Evolutionary conservation across 2,888 invertebrate species (phyloP).

Genomic region (Muschampia plurimacula): DNA sequence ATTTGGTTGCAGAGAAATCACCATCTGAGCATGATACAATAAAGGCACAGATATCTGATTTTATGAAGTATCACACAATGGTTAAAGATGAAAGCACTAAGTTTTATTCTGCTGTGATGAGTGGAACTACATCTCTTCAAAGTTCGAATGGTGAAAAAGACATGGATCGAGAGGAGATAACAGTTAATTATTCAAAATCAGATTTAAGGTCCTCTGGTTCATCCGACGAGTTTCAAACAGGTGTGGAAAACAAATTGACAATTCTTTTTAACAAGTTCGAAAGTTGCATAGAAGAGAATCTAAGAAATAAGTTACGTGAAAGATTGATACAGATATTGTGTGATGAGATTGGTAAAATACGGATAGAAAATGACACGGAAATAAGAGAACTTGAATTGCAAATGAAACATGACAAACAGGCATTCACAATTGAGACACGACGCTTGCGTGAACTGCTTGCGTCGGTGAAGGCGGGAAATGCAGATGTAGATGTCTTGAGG

Average conservation of each 20-base stretch:
- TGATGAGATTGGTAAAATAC: conserved; percentile 82
- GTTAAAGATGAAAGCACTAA: conserved; percentile 77
- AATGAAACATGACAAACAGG: conserved; percentile 85
- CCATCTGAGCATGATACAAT: conserved; percentile 71
- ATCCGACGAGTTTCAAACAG: conserved; percentile 72
- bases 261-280: conserved; percentile 68
- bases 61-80: conserved; percentile 75
- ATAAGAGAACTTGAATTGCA: conserved; percentile 72
- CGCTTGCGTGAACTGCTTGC: conserved; percentile 83
- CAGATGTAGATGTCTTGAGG: conserved; percentile 83
- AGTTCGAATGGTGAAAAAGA: conserved; percentile 79
- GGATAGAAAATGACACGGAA: conserved; percentile 71
- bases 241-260: conserved; percentile 69
- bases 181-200: conserved; percentile 74
- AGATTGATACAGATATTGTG: conserved; percentile 84
- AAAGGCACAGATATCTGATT: conserved; percentile 77
- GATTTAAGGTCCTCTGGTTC: conserved; percentile 69
- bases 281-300: conserved; percentile 71
- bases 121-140: conserved; percentile 68
- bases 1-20: conserved; percentile 64
- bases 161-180: conserved; percentile 81
- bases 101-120: conserved; percentile 76
- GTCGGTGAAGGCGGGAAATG: conserved; percentile 85
- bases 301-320: conserved; percentile 78
- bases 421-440: conserved; percentile 81